Percentiles rank a stretch among this genome's conserved stretches.
Evolutionary conservation across 2,797 vertebrate genomes (phyloP).

Genomic region (Poeciliopsis turneri): DNA sequence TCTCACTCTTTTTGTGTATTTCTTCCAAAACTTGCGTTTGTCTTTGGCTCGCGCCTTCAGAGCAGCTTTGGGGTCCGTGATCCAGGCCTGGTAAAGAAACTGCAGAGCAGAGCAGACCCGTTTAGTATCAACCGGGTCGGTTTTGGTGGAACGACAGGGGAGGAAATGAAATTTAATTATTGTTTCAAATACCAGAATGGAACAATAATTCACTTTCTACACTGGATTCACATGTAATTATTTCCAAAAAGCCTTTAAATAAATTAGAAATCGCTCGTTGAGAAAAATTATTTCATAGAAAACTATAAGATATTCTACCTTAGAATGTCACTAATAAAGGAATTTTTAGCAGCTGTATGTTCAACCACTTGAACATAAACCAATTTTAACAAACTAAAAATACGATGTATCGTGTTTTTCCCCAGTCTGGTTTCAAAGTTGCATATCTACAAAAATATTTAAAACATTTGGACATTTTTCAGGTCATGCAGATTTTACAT

Average conservation of each 20-base stretch:
- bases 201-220: not conserved
- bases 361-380: not conserved
- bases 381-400: not conserved
- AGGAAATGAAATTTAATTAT: not conserved
- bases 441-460: not conserved
- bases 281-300: not conserved
- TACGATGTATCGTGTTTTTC: not conserved
- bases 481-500: not conserved
- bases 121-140: constrained; percentile 1
- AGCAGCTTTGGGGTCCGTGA: constrained; percentile 95
- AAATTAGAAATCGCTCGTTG: not conserved
- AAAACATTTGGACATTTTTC: not conserved
- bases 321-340: not conserved
- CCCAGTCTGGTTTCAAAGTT: not conserved
- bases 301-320: not conserved
- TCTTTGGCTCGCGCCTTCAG: constrained; percentile 89
- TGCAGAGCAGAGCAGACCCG: constrained; percentile 61
- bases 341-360: not conserved
- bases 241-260: not conserved
- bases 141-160: not conserved
- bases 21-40: constrained; percentile 87
- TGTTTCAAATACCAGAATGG: not conserved
- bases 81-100: constrained; percentile 98
- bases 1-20: constrained; percentile 77
- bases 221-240: not conserved